These are phyloP conservation scores for Drosophila tani DNA, from an alignment of 1,140 invertebrate genomes.

Conservation along the genomic window DNA sequence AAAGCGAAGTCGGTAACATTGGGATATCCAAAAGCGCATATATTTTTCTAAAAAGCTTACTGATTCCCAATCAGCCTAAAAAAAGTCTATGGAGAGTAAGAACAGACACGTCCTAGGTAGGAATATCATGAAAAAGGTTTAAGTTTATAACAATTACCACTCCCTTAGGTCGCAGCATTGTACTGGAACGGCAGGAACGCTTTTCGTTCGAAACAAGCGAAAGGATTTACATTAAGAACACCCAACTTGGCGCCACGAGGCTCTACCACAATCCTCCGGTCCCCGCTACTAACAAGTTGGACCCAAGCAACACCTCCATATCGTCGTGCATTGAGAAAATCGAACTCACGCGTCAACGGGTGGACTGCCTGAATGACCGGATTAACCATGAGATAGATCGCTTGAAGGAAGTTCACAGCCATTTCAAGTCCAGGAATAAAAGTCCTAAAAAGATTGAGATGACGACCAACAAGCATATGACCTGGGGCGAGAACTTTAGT, in stretches of 20 bases:
- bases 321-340: slow-evolving; percentile 11
- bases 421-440: background rate
- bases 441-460: background rate
- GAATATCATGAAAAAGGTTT: background rate
- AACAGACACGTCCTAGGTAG: slow-evolving; percentile 9
- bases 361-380: slow-evolving; percentile 24
- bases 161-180: slow-evolving; percentile 16
- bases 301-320: background rate
- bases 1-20: slow-evolving; percentile 2
- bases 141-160: background rate
- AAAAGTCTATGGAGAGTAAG: slow-evolving; percentile 6
- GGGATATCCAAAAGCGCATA: background rate
- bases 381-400: slow-evolving; percentile 51
- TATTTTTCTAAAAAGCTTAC: slow-evolving; percentile 17
- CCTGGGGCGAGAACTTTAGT: slow-evolving; percentile 9
- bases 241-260: slow-evolving; percentile 23
- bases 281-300: background rate
- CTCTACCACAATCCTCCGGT: background rate
- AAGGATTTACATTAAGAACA: slow-evolving; percentile 29
- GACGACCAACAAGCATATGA: background rate
- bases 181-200: slow-evolving; percentile 42
- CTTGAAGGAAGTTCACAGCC: slow-evolving; percentile 33
- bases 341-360: slow-evolving; percentile 12
- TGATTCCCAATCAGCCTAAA: background rate
- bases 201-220: slow-evolving; percentile 18